Conservation (phyloP, 2,888 invertebrate genomes). For the Cephus rjabovi region DNA sequence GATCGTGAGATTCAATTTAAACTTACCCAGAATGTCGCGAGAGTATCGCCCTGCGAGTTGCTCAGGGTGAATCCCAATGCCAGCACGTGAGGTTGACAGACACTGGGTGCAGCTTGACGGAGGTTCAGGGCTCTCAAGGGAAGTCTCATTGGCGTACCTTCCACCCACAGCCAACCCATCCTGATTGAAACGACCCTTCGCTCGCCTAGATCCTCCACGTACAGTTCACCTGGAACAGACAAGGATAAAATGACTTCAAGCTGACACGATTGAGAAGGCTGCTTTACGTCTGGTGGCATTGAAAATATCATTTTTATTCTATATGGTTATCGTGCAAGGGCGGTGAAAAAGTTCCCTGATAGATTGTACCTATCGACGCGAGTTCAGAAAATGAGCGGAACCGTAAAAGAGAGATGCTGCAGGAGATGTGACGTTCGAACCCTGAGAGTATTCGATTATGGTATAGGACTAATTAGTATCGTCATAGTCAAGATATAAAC, state of each 20-base stretch:
- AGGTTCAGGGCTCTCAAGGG: slow-evolving; percentile 62
- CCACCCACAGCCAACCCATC: slow-evolving; percentile 65
- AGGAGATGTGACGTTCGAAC: background rate
- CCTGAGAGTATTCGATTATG: background rate
- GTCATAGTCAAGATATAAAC: background rate
- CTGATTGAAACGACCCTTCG: slow-evolving; percentile 60
- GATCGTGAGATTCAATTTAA: background rate
- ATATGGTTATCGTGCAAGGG: background rate
- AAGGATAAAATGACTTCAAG: background rate
- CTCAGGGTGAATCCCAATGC: slow-evolving; percentile 62
- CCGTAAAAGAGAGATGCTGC: background rate
- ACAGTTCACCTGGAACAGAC: slow-evolving; percentile 56
- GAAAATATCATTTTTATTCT: background rate
- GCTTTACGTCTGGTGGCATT: background rate
- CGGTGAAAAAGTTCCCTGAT: background rate
- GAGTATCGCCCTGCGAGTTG: slow-evolving; percentile 55
- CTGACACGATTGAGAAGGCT: background rate
- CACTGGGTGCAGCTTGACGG: slow-evolving; percentile 56
- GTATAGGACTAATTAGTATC: background rate
- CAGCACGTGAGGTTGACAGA: slow-evolving; percentile 59
- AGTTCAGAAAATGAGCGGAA: too few species aligned
- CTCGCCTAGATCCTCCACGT: slow-evolving; percentile 61
- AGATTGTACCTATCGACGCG: background rate
- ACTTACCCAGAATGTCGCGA: slow-evolving; percentile 63
- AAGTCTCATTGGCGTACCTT: slow-evolving; percentile 59